Base-by-base conservation (phyloP, 2,888 invertebrate species). In the Chloroclysta siterata region DNA sequence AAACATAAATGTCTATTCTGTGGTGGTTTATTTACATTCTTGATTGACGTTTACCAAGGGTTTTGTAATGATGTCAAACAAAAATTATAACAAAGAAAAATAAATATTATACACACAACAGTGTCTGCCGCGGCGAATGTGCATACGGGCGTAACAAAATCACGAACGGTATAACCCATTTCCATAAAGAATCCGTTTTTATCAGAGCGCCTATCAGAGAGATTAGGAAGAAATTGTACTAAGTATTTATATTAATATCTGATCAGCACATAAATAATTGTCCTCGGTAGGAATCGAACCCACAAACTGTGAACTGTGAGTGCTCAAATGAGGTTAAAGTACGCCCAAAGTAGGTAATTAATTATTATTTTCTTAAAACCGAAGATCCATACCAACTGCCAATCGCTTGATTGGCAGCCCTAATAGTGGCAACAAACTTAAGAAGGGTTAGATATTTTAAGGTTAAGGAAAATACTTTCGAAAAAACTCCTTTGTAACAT, bases 381-480 rank as follows among this genome's bases (percentile, higher is more conserved):
- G 28, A 41, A n/a, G 55, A 57, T 47, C 42, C 58, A 46, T 48
- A 14, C 39, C 56, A 54, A 47, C 36, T 28, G 44, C 14, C 17
- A 46, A 60, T 54, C 28, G 10, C 36, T 63, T 63, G 59, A 55
- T 63, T 56, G 64, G 51, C 65, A 64, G 66, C 64, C 64, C 15
- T 54, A 52, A 55, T 63, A 33, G 33, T 54, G 60, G 22, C 53
- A 39, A 14, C 52, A 33, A 33, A 70, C 64, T 69, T 71, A 66
- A 36, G 54, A 71, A 44, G 64, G 62, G 60, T 51, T 52, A 64
- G 62, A 54, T 66, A 55, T 63, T 57, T 57, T 29, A 63, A 59
- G 68, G 65, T 66, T 56, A 70, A 75, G 76, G 76, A 72, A 79
- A 75, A 76, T 70, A 69, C 66, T 59, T 65, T 33, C 15, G 0